Conservation (phyloP, 1,140 invertebrate species). For the Muscidifurax raptorellus region DNA sequence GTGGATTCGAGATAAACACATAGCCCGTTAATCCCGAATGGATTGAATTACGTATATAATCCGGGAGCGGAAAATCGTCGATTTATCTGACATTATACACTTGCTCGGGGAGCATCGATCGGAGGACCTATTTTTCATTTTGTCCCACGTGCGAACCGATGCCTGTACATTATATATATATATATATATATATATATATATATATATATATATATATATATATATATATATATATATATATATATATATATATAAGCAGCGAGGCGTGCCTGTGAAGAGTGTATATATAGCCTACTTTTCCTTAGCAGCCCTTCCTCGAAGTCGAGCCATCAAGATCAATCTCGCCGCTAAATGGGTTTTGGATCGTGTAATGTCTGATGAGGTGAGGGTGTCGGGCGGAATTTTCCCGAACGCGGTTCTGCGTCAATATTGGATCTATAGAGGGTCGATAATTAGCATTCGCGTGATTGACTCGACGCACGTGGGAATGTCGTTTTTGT, state of each 20-base stretch:
- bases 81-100: neutral
- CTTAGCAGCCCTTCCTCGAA: neutral
- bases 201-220: no score
- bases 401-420: neutral
- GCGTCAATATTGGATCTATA: no score
- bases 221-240: no score
- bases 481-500: no score
- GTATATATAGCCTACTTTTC: neutral
- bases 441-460: no score
- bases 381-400: neutral
- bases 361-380: neutral
- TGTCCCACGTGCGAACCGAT: neutral
- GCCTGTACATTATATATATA: no score
- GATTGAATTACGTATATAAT: neutral
- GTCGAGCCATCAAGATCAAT: constrained; percentile 3
- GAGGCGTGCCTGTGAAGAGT: neutral
- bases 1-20: neutral
- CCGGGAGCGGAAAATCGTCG: neutral
- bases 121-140: neutral
- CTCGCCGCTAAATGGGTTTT: neutral
- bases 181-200: no score
- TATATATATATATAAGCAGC: neutral
- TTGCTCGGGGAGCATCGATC: neutral
- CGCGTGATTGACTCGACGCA: no score
- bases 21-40: neutral